These are phyloP conservation scores for Gallinago solitaria DNA, from an alignment of 2,797 vertebrate genomes.

Conservation along the genomic window DNA sequence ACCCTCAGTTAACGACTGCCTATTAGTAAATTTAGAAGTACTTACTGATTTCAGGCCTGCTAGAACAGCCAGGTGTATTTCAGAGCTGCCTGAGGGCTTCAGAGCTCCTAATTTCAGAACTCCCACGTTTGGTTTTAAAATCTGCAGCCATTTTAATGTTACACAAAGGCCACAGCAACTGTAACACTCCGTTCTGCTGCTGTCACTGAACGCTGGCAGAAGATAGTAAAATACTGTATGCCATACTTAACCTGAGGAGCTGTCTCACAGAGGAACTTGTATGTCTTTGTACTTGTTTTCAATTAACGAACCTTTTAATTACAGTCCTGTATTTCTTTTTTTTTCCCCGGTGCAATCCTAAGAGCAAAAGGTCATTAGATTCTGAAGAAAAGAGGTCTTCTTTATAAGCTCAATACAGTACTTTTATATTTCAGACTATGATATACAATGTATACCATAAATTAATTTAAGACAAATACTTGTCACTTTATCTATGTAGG, in stretches of 20 bases:
- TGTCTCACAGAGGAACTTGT: background rate
- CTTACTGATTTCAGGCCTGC: background rate
- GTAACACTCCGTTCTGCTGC: background rate
- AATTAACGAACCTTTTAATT: background rate
- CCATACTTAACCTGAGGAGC: background rate
- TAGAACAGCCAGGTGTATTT: conserved; percentile 2
- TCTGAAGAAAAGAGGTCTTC: conserved; percentile 75
- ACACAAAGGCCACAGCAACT: background rate
- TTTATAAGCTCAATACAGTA: conserved; percentile 75
- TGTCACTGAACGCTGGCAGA: background rate
- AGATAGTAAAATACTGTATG: background rate
- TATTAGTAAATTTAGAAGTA: background rate
- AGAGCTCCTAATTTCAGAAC: background rate
- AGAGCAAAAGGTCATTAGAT: conserved; percentile 13
- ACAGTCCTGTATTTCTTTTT: background rate
- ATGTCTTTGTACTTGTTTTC: background rate
- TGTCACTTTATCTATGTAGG: conserved; percentile 67
- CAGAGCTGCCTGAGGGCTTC: background rate
- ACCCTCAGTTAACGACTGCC: background rate
- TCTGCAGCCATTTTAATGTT: background rate
- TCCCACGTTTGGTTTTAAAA: background rate
- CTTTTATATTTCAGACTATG: conserved; percentile 72
- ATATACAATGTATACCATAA: conserved; percentile 65
- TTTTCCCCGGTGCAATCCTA: background rate
- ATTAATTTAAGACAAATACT: conserved; percentile 70